Base-by-base conservation (phyloP, 2,888 invertebrate genomes). In the Thecocarcelia acutangulata region DNA sequence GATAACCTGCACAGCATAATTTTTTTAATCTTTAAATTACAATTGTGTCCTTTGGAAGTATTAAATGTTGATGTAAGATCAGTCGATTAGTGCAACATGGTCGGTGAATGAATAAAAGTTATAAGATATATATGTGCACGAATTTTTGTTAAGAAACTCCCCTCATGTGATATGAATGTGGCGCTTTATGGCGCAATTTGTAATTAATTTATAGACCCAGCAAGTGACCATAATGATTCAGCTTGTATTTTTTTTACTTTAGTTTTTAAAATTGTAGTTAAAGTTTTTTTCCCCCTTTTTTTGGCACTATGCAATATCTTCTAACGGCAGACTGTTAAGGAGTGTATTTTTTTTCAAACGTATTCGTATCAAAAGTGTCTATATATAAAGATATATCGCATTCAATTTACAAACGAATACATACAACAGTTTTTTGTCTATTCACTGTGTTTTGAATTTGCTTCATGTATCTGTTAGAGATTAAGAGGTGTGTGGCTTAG, bases 191-290 rank as follows among this genome's bases (percentile, higher is more conserved):
- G 81, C 78, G 81, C 81, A 82, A 82, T 82, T 82, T 82, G 81
- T 82, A 82, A 82, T 82, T 82, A 82, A 82, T 82, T 82, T 82
- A 82, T 82, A 78, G 81, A 74, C 81, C 78, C 81, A 82, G 81
- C 81, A 82, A 82, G 81, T 82, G 81, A 78, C 81, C 81, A 82
- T 82, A 78, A 78, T 82, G 81, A 82, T 82, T 82, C 81, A 82
- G 81, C 81, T 69, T 59, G 50, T 50, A 70, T 63, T 21, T 50
- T 75, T 66, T 64, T 48, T 61, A 40, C 6, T 6, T 69, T 42
- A 24, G 40, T 70, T 59, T 52, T 42, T 28, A 11, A 52, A 52
- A 33, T 52, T 56, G 54, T 21, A 70, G 56, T 50, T 46, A 58
- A 40, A 40, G 21, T 33, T 63, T 24, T 2, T 2, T 24, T n/a